Evolutionary conservation across 1,140 invertebrate species (phyloP).

Genomic region (Drusus annulatus): DNA sequence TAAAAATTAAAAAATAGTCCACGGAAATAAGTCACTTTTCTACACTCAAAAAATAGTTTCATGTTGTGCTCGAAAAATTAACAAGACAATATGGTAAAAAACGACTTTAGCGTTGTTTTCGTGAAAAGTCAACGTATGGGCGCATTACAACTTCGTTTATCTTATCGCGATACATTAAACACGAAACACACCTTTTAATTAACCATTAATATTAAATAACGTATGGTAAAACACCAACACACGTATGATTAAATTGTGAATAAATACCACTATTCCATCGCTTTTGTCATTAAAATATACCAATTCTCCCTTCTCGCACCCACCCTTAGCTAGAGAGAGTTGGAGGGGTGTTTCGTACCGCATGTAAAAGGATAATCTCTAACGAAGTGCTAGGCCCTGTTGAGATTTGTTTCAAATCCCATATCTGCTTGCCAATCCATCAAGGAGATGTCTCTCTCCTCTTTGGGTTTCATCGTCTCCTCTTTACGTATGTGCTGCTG

Average conservation of each 20-base stretch:
- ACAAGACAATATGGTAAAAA: no score
- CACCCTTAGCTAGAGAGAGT: neutral
- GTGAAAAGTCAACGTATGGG: no score
- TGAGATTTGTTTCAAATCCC: constrained; percentile 59
- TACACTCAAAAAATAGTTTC: no score
- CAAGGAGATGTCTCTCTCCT: constrained; percentile 50
- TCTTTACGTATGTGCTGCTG: neutral
- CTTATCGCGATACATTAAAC: no score
- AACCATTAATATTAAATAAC: no score
- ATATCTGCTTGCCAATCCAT: constrained; percentile 58
- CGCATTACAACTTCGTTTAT: no score
- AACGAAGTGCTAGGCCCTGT: constrained; percentile 58
- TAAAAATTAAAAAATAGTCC: no score
- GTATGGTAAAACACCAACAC: no score
- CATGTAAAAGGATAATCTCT: constrained; percentile 58
- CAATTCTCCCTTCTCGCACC: constrained; percentile 1
- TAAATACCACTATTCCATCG: neutral
- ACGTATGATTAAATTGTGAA: neutral
- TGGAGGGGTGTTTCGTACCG: neutral
- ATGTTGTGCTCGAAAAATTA: no score
- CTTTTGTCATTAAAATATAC: neutral
- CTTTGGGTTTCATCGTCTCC: constrained; percentile 51
- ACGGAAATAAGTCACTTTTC: no score
- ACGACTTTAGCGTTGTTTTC: no score
- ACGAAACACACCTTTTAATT: no score